Conservation (phyloP, 2,888 invertebrate species). For the Drosophila bunnanda region DNA sequence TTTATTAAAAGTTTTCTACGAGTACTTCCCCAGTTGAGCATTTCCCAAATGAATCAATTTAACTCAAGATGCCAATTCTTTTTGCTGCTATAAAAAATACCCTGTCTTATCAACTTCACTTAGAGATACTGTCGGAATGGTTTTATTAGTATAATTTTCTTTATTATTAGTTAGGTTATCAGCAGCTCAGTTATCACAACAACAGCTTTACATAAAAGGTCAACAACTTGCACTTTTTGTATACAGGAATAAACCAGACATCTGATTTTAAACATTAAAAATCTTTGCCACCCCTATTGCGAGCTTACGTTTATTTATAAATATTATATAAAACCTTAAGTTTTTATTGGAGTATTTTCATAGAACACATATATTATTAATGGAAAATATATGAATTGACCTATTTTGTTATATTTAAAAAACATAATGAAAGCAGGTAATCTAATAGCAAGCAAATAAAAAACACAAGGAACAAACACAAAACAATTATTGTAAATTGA, state of each 20-base stretch:
- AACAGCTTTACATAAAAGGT: background rate
- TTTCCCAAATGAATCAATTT: background rate
- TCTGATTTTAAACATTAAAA: too few relatives aligned
- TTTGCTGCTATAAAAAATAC: conserved; percentile 23
- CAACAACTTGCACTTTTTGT: conserved; percentile 4
- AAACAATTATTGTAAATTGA: too few relatives aligned
- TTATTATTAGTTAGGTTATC: conserved; percentile 27
- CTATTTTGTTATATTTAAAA: too few relatives aligned
- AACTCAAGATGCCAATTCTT: background rate
- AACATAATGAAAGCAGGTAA: too few relatives aligned
- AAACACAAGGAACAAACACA: too few relatives aligned
- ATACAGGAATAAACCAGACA: background rate
- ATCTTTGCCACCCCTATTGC: background rate
- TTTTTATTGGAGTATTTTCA: too few relatives aligned
- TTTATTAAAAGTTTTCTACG: background rate
- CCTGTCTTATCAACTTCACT: conserved; percentile 46
- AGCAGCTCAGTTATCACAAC: conserved; percentile 16
- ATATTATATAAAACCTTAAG: too few relatives aligned
- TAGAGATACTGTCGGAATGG: conserved; percentile 57
- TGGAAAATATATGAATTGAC: too few relatives aligned
- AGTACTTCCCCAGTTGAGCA: background rate
- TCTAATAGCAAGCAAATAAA: too few relatives aligned
- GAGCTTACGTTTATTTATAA: too few relatives aligned
- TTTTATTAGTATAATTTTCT: conserved; percentile 23
- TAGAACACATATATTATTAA: too few relatives aligned